phyloP scores from a whole-genome alignment of 2,797 vertebrate species.

The Halcyon badia region DNA sequence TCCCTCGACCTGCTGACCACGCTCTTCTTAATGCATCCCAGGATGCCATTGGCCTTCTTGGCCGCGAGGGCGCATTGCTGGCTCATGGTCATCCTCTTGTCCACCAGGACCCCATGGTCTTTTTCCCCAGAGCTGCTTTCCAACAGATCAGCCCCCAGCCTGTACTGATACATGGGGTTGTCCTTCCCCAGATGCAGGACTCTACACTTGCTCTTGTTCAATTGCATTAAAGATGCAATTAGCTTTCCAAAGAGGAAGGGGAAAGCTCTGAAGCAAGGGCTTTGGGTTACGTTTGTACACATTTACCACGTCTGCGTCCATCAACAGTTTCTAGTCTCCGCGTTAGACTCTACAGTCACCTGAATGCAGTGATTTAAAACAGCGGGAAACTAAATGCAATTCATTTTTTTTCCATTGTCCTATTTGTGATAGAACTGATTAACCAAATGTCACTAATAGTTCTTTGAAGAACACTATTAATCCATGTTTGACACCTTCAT shows the following conservation, averaged over 20 bases:
- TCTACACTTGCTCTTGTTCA: too few relatives aligned
- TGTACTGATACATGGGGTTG: too few relatives aligned
- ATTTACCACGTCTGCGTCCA: accelerated
- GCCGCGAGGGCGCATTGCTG: too few relatives aligned
- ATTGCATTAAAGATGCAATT: not conserved
- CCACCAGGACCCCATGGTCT: too few relatives aligned
- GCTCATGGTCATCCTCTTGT: too few relatives aligned
- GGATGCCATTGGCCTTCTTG: too few relatives aligned
- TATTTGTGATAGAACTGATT: not conserved
- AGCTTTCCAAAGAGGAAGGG: not conserved
- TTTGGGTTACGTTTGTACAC: not conserved
- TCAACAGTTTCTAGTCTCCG: not conserved
- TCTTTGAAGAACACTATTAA: not conserved
- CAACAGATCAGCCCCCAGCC: too few relatives aligned
- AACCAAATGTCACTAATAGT: not conserved
- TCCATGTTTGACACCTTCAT: not conserved
- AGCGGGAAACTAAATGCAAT: not conserved
- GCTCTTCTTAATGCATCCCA: too few relatives aligned
- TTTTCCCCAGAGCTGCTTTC: too few relatives aligned
- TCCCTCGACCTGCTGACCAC: too few relatives aligned
- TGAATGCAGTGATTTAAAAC: not conserved
- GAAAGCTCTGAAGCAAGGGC: not conserved
- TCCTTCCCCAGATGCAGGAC: too few relatives aligned
- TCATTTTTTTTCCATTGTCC: not conserved
- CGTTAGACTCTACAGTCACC: not conserved